phyloP scores from a whole-genome alignment of 1,140 invertebrate species.

The Aphelenchoides avenae region DNA sequence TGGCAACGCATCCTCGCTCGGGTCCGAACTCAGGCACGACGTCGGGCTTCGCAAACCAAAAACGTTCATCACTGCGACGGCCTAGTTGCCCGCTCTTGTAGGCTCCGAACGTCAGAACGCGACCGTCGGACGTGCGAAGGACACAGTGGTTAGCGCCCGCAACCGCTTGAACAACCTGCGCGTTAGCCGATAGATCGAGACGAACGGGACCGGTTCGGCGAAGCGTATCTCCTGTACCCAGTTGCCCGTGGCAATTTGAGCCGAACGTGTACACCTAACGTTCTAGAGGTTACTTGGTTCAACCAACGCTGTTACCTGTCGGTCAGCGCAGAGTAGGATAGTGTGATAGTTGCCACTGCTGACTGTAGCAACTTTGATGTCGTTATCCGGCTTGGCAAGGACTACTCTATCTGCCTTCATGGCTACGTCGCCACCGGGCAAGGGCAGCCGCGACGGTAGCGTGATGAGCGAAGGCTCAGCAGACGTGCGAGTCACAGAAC shows the following conservation, averaged over 20 bases:
- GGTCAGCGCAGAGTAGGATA: constrained; percentile 37
- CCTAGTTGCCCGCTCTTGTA: constrained; percentile 87
- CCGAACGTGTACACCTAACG: constrained; percentile 75
- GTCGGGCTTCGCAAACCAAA: constrained; percentile 77
- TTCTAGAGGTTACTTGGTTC: too few species aligned
- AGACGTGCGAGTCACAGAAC: too few species aligned
- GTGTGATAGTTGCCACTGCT: constrained; percentile 56
- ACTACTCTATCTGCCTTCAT: constrained; percentile 30
- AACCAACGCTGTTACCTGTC: too few species aligned
- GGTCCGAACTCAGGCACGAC: constrained; percentile 70
- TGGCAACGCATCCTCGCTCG: constrained; percentile 73
- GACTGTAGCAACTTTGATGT: constrained; percentile 45
- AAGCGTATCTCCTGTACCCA: constrained; percentile 77
- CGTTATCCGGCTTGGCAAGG: constrained; percentile 22
- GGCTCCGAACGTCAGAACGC: constrained; percentile 87
- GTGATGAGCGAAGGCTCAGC: too few species aligned
- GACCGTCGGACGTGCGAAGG: constrained; percentile 78
- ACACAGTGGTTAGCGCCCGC: constrained; percentile 92
- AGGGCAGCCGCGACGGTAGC: too few species aligned
- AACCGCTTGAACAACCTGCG: constrained; percentile 67
- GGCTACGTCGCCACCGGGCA: constrained; percentile 20
- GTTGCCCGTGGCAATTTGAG: constrained; percentile 86
- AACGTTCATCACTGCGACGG: constrained; percentile 62
- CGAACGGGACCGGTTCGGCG: constrained; percentile 40
- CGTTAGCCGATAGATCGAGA: constrained; percentile 68